Conservation (phyloP, 2,113 vertebrate genomes). For the Mugil cephalus region DNA sequence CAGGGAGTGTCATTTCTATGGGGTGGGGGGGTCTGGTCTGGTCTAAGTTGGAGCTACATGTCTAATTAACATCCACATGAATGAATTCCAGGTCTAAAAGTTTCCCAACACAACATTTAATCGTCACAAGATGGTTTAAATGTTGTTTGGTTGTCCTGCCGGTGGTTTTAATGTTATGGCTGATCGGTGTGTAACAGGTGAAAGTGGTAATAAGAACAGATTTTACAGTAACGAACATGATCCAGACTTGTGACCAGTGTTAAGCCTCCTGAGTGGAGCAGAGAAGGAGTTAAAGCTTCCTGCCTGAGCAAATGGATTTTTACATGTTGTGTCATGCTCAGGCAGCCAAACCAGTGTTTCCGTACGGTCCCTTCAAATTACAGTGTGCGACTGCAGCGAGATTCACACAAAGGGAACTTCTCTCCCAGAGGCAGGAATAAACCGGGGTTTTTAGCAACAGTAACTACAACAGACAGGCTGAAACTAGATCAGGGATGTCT, state of each 20-base stretch:
- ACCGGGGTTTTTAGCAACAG: slow-evolving; percentile 85
- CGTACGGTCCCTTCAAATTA: slow-evolving; percentile 77
- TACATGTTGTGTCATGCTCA: slow-evolving; percentile 82
- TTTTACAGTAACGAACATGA: accelerated
- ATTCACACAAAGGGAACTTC: slow-evolving; percentile 80
- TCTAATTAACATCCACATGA: too few relatives aligned
- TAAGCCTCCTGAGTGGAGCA: background rate
- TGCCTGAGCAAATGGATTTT: slow-evolving; percentile 50
- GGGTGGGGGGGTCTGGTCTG: too few relatives aligned
- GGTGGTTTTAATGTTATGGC: too few relatives aligned
- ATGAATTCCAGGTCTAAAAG: too few relatives aligned
- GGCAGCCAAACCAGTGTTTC: slow-evolving; percentile 83
- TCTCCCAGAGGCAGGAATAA: slow-evolving; percentile 76
- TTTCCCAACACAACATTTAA: too few relatives aligned
- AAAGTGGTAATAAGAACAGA: too few relatives aligned
- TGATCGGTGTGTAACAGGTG: too few relatives aligned
- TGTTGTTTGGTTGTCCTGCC: too few relatives aligned
- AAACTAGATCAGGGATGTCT: slow-evolving; percentile 76
- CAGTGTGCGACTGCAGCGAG: slow-evolving; percentile 55
- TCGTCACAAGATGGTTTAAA: too few relatives aligned
- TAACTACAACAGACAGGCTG: slow-evolving; percentile 85
- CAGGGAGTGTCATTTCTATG: too few relatives aligned
- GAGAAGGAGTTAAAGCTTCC: slow-evolving; percentile 67
- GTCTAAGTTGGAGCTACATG: too few relatives aligned
- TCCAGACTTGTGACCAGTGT: too few relatives aligned